phyloP scores from a whole-genome alignment of 2,888 invertebrate genomes.

The Drosophila longiperda region DNA sequence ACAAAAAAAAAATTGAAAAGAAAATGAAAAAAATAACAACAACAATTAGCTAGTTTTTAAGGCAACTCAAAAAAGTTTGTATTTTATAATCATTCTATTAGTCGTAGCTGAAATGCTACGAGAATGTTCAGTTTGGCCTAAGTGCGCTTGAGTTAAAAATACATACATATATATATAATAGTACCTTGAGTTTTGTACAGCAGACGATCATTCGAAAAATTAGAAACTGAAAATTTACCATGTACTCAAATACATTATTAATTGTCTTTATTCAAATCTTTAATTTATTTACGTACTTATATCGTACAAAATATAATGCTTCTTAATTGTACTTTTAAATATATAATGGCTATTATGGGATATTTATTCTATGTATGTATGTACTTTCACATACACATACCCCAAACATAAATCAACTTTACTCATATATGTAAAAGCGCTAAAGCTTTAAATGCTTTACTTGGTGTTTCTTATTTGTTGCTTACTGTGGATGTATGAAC shows the following conservation, averaged over 20 bases:
- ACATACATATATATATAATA: constrained; percentile 46
- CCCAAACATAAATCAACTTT: neutral
- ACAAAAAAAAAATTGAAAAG: constrained; percentile 31
- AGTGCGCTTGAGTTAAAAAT: constrained; percentile 61
- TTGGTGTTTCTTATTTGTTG: constrained; percentile 11
- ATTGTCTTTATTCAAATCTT: constrained; percentile 62
- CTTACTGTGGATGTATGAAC: constrained; percentile 18
- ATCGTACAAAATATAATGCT: constrained; percentile 57
- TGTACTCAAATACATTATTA: constrained; percentile 71
- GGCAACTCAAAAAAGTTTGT: constrained; percentile 68
- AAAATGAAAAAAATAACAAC: constrained; percentile 40
- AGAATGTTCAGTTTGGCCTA: constrained; percentile 64
- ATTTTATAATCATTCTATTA: constrained; percentile 79
- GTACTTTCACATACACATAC: neutral
- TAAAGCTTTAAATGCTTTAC: constrained; percentile 11
- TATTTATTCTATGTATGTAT: constrained; percentile 31
- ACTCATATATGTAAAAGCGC: constrained; percentile 13
- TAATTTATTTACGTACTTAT: constrained; percentile 59
- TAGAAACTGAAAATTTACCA: constrained; percentile 71
- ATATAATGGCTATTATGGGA: constrained; percentile 52
- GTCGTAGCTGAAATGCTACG: constrained; percentile 63
- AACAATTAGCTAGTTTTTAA: constrained; percentile 67
- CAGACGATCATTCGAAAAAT: constrained; percentile 64
- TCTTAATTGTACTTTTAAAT: constrained; percentile 54
- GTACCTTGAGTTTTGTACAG: constrained; percentile 72